A percentile compares a stretch with the other conserved stretches of the same genome.
These are phyloP conservation scores for Alfaro cultratus DNA, from an alignment of 2,797 vertebrate species.

Conservation along the genomic window DNA sequence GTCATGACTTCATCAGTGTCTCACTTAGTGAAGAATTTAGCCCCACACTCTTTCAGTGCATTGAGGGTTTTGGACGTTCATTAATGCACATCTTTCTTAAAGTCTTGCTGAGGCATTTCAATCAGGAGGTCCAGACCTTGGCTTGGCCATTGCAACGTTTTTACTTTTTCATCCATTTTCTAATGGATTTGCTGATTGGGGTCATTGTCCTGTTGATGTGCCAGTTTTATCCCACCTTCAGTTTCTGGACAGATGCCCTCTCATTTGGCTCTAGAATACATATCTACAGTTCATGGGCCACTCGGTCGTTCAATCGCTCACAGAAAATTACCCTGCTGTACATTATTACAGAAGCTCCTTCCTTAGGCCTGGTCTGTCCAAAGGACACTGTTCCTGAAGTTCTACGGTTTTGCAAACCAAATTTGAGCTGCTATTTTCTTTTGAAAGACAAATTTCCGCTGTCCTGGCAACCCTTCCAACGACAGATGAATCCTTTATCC, in stretches of 20 bases:
- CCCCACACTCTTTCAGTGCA: background rate
- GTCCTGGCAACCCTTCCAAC: background rate
- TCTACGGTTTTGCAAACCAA: background rate
- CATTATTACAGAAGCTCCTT: background rate
- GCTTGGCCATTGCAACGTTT: background rate
- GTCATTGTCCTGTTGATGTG: background rate
- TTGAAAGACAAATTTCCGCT: background rate
- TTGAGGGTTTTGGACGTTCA: background rate
- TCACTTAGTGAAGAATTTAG: background rate
- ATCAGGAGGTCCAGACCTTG: conserved; percentile 4
- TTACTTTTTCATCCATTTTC: background rate
- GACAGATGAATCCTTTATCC: background rate
- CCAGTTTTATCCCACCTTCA: background rate
- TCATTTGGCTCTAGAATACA: background rate
- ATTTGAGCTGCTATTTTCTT: background rate
- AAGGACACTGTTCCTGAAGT: background rate
- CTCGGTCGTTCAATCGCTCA: background rate
- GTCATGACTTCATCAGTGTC: background rate
- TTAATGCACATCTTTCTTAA: background rate
- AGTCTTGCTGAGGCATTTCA: background rate
- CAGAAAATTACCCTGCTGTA: background rate
- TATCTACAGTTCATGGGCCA: background rate
- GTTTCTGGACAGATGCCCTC: background rate
- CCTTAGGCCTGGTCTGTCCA: background rate
- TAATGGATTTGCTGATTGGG: background rate